Conservation (phyloP, 2,797 vertebrate genomes). For the Ptychadena robeensis region DNA sequence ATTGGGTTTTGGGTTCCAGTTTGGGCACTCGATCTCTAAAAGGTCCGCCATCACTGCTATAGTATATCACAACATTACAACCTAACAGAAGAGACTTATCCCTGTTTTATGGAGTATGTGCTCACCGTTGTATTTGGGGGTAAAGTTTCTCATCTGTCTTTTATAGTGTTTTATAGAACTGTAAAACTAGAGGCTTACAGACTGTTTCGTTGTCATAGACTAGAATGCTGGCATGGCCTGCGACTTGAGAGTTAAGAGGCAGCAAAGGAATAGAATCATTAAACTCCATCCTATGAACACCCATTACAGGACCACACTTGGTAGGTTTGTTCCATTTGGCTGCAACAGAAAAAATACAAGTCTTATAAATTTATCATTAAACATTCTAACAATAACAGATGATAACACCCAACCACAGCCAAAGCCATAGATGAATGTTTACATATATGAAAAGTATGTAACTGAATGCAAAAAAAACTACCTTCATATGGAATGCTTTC, state of each 20-base stretch:
- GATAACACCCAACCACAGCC: too few relatives aligned
- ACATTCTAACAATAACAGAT: too few relatives aligned
- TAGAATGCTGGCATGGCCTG: slow-evolving; percentile 77
- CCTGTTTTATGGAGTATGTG: too few relatives aligned
- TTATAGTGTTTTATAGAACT: slow-evolving; percentile 77
- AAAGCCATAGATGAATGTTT: neutral
- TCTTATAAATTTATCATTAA: too few relatives aligned
- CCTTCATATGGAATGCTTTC: too few relatives aligned
- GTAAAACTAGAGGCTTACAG: slow-evolving; percentile 77
- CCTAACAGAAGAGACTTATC: too few relatives aligned
- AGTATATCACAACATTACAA: too few relatives aligned
- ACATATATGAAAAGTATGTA: too few relatives aligned
- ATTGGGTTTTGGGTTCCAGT: too few relatives aligned
- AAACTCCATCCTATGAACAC: slow-evolving; percentile 65
- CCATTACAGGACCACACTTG: slow-evolving; percentile 81
- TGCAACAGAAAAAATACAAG: neutral
- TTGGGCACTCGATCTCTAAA: too few relatives aligned
- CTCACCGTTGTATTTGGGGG: slow-evolving; percentile 78
- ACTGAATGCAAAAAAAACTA: too few relatives aligned
- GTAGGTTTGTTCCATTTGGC: slow-evolving; percentile 79
- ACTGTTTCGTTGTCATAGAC: slow-evolving; percentile 74
- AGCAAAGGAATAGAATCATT: slow-evolving; percentile 67
- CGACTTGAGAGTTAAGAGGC: slow-evolving; percentile 79
- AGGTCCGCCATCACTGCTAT: too few relatives aligned
- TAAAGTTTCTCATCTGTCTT: slow-evolving; percentile 74